A percentile compares a stretch with the other conserved stretches of the same genome.
phyloP scores from a whole-genome alignment of 2,888 invertebrate genomes.

The Synanthedon vespiformis region DNA sequence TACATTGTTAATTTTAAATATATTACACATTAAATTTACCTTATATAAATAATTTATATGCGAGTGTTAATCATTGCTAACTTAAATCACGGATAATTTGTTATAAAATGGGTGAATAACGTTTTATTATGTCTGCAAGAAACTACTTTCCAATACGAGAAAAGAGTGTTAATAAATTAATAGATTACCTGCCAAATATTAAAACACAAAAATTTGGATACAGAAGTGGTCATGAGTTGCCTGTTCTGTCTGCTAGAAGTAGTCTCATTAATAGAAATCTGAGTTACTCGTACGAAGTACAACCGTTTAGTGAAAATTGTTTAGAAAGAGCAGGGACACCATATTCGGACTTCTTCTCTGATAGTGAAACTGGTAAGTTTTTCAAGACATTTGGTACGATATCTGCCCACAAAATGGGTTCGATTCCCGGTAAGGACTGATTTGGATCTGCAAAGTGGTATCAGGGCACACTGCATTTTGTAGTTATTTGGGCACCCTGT shows the following conservation, averaged over 20 bases:
- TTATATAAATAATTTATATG: no score
- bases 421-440: no score
- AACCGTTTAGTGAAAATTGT: slow-evolving; percentile 32
- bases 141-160: slow-evolving; percentile 55
- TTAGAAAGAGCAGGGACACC: slow-evolving; percentile 49
- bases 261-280: slow-evolving; percentile 46
- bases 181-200: slow-evolving; percentile 55
- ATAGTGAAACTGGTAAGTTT: slow-evolving; percentile 50
- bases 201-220: slow-evolving; percentile 46
- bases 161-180: slow-evolving; percentile 44
- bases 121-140: slow-evolving; percentile 56
- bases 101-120: neutral
- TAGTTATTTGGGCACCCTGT: no score
- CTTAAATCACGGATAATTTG: neutral
- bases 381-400: neutral
- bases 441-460: no score
- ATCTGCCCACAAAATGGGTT: no score
- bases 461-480: no score
- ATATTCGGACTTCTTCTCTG: slow-evolving; percentile 59
- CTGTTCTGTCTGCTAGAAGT: slow-evolving; percentile 42
- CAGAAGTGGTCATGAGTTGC: slow-evolving; percentile 36
- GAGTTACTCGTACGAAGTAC: slow-evolving; percentile 39
- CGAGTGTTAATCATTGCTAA: no score
- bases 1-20: no score
- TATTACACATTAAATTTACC: no score